Percentiles rank a stretch among this genome's conserved stretches.
Conservation (phyloP, 2,113 vertebrate species). For the Ailurus styani region DNA sequence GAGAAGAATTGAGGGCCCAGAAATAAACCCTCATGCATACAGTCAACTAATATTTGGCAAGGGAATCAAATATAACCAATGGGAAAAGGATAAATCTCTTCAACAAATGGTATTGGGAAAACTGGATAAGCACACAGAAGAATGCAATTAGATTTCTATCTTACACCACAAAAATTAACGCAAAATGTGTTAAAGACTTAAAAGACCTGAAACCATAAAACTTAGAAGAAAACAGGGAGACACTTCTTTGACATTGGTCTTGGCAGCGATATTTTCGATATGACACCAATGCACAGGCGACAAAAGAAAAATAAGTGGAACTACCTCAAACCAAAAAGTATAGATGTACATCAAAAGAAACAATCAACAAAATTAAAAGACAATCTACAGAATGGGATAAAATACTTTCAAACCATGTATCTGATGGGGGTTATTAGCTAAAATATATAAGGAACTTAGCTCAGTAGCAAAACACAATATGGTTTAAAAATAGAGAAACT, state of each 20-base stretch:
- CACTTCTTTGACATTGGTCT: not conserved
- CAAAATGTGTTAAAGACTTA: not conserved
- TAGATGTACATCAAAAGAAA: not conserved
- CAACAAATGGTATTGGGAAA: not conserved
- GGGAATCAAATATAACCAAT: not conserved
- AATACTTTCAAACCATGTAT: not conserved
- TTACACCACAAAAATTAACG: not conserved
- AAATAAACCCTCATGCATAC: not conserved
- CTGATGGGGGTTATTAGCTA: not conserved
- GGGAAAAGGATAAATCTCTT: not conserved
- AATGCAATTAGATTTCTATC: not conserved
- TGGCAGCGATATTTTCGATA: not conserved
- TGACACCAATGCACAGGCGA: not conserved
- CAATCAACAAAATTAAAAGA: too few relatives aligned
- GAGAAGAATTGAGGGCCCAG: not conserved
- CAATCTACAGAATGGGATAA: not conserved
- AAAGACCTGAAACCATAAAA: not conserved
- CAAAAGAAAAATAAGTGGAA: not conserved
- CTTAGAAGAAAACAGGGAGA: not conserved
- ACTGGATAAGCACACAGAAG: not conserved
- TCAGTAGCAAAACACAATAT: not conserved
- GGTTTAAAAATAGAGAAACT: not conserved
- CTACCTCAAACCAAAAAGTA: not conserved
- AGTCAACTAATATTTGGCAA: not conserved
- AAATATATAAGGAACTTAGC: not conserved